Evolutionary conservation across 2,888 invertebrate genomes (phyloP), one percentile per base, ranked within the genome.

Genomic region (Ornithoptera alexandrae): DNA sequence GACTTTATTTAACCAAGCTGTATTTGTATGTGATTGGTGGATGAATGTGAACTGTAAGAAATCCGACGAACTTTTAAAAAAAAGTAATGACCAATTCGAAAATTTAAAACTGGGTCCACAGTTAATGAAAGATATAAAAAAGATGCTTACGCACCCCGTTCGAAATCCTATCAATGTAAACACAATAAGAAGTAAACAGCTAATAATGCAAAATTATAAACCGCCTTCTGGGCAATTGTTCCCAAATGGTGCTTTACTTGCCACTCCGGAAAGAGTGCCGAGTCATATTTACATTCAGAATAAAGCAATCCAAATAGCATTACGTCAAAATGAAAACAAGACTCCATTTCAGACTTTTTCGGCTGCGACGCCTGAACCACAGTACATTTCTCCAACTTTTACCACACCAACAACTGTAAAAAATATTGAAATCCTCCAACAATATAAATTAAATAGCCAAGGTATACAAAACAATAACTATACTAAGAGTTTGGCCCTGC

Each of bases 11-110:
- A 95, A 95, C 76, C 95, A 95, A 84, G 94, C 93, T 64, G 90
- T 95, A 3, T 90, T 94, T 70, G 94, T 95, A 2, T 95, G 95
- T 75, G 94, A 95, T 77, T 95, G 95, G 95, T 95, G 95, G 95
- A 94, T 93, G 87, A 94, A 94, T 75, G 95, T 95, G 0, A 92
- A 94, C 73, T 95, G 95, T 75, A 85, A 89, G 53, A 81, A 88
- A 42, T 89, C 93, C 3, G 84, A 86, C 70, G 84, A 88, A 70
- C 76, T 83, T 7, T 88, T 89, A 72, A 90, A 86, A 72, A 82
- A 79, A 39, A 88, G 88, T 71, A 92, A 92, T 60, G 86, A 92
- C 58, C 89, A 90, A 72, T 89, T 90, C 39, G 91, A 82, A 67
- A 91, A 89, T 70, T 82, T 93, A 24, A 88, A 89, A 78, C 76